Base-by-base conservation (phyloP, 23 tunicate genomes). In the Botrylloides violaceus region DNA sequence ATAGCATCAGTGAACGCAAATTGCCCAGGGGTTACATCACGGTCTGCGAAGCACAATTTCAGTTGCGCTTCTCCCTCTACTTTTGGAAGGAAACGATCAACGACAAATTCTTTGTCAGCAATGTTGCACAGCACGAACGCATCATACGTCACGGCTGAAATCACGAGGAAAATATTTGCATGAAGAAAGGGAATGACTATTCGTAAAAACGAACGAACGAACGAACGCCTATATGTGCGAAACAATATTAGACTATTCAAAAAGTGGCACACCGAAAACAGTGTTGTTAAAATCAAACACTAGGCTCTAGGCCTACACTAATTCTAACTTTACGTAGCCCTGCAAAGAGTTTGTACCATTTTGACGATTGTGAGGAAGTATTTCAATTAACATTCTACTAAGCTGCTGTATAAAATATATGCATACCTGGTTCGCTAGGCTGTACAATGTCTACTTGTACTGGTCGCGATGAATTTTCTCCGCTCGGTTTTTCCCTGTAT, bases 21-120 rank as follows among this genome's bases (percentile, higher is more conserved):
- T 26, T 30, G 70, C 2, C 96, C 96, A 5, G 81, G 66, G 23
- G 73, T 53, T 1, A 76, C 36, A 73, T 88, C 96, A 21, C 96
- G 70, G 12, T 72, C 96, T 1, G 96, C 92, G 2, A 88, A 33
- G 39, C 81, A 88, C 20, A 88, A 80, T 30, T 60, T 77, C 3
- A 82, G 3, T 29, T 71, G 65, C 39, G 81, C 84, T 34, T 88
- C 74, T 3, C 23, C 66, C 59, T 88, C 96, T 25, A 88, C 66
- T 33, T 75, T 82, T 28, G 96, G 96, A 34, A 88, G 49, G 77
- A 88, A 82, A 55, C 81, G 79, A 6, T 77, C 61, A 18, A 77
- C 61, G 29, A 88, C 87, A 64, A 88, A 88, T 15, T 82, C 63
- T 61, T 63, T 72, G 66, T 88, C 96, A n/a, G 88, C 96, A 30